phyloP scores from a whole-genome alignment of 2,888 invertebrate genomes.

The Halictus quadricinctus region DNA sequence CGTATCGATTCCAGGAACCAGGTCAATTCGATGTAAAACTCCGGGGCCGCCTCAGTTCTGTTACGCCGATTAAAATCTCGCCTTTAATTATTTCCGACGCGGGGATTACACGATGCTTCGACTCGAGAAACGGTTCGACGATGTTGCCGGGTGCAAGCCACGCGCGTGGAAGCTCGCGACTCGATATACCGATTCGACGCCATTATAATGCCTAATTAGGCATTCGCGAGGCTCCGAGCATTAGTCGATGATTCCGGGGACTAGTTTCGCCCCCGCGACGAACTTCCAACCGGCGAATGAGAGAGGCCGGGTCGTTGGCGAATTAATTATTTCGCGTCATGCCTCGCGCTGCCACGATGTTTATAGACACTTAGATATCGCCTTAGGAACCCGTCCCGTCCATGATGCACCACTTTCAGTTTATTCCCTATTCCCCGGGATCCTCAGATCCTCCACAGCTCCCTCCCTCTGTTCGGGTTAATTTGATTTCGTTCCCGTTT shows the following conservation, averaged over 20 bases:
- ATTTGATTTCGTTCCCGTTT: slow-evolving; percentile 35
- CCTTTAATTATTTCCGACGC: slow-evolving; percentile 60
- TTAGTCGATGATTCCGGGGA: slow-evolving; percentile 67
- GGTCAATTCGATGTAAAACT: slow-evolving; percentile 49
- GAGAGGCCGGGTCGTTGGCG: slow-evolving; percentile 59
- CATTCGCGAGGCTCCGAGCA: slow-evolving; percentile 60
- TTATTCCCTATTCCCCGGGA: slow-evolving; percentile 32
- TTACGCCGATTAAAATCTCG: slow-evolving; percentile 55
- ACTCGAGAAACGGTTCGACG: background rate
- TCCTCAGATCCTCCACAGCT: slow-evolving; percentile 9
- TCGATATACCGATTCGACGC: slow-evolving; percentile 66
- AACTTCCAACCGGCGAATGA: slow-evolving; percentile 53
- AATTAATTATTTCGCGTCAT: slow-evolving; percentile 75
- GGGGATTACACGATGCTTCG: slow-evolving; percentile 54
- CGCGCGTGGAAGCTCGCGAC: slow-evolving; percentile 24
- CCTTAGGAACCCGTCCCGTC: slow-evolving; percentile 42
- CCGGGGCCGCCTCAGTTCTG: slow-evolving; percentile 10
- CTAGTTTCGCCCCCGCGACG: slow-evolving; percentile 61
- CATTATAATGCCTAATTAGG: slow-evolving; percentile 79
- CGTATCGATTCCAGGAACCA: slow-evolving; percentile 41
- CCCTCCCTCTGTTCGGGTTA: slow-evolving; percentile 19
- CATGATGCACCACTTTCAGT: slow-evolving; percentile 41
- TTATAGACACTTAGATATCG: slow-evolving; percentile 68
- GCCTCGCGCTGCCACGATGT: slow-evolving; percentile 67
- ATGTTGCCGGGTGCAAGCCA: background rate